Percentiles rank a stretch among this genome's conserved stretches.
Conservation (phyloP, 2,113 vertebrate genomes). For the Centropus bengalensis region DNA sequence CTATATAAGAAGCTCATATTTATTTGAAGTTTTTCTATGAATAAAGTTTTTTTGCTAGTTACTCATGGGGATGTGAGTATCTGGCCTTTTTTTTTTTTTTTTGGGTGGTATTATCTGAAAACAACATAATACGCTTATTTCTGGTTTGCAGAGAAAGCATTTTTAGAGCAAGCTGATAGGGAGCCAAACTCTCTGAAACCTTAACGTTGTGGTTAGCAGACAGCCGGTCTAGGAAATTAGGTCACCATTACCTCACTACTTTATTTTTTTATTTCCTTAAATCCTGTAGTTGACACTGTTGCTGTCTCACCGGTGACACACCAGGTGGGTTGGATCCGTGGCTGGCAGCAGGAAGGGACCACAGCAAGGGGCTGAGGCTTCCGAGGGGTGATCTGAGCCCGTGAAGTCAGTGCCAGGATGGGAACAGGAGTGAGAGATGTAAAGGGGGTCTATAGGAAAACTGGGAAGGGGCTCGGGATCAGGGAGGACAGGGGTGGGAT, state of each 20-base stretch:
- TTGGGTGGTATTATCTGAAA: slow-evolving; percentile 13
- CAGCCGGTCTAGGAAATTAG: slow-evolving; percentile 66
- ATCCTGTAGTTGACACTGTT: not conserved
- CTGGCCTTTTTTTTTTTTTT: not conserved
- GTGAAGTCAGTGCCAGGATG: slow-evolving; percentile 16
- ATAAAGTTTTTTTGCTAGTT: not conserved
- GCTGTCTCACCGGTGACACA: not conserved
- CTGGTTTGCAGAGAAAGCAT: slow-evolving; percentile 56
- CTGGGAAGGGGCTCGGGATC: too few relatives aligned
- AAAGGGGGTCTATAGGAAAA: too few relatives aligned
- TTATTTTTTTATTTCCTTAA: not conserved
- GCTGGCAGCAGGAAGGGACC: not conserved
- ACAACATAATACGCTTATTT: slow-evolving; percentile 13
- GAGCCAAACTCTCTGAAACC: slow-evolving; percentile 57
- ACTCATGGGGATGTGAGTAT: not conserved
- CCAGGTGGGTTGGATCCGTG: not conserved
- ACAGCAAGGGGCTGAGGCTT: not conserved
- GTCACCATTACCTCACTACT: slow-evolving; percentile 65
- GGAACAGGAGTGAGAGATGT: not conserved
- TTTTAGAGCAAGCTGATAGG: slow-evolving; percentile 51
- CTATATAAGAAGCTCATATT: not conserved
- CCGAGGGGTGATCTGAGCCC: slow-evolving; percentile 2
- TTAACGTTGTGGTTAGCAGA: slow-evolving; percentile 62
- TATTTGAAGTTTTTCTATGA: not conserved
- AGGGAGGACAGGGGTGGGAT: too few relatives aligned